Evolutionary conservation across 2,113 vertebrate genomes (phyloP).

Genomic region (Pseudopodoces humilis): DNA sequence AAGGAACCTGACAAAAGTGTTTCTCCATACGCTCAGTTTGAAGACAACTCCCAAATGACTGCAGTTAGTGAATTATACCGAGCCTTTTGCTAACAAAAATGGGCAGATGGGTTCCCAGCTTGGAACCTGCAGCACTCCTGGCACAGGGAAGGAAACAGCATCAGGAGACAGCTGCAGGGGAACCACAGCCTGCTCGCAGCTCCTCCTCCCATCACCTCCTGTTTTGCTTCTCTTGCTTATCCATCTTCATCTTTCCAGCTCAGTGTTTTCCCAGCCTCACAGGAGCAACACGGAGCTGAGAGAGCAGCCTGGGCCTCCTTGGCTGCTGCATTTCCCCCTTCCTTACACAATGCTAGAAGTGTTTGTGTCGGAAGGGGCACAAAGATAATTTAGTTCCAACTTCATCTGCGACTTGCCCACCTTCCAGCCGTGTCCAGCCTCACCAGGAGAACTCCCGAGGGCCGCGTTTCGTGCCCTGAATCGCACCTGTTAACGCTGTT

Average conservation of each 20-base stretch:
- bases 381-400: not conserved
- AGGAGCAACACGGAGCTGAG: not conserved
- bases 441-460: not conserved
- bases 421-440: not conserved
- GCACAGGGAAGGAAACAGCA: not conserved
- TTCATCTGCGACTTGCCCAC: fast-evolving
- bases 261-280: not conserved
- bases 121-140: not conserved
- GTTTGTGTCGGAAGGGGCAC: not conserved
- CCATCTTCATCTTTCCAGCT: not conserved
- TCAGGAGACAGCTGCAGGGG: not conserved
- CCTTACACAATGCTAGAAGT: fast-evolving
- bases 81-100: not conserved
- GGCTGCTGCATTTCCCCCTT: not conserved
- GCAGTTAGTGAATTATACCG: not conserved
- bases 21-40: not conserved
- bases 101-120: not conserved
- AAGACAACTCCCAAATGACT: not conserved
- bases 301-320: not conserved
- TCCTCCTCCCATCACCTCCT: not conserved
- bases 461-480: fast-evolving
- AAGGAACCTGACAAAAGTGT: not conserved
- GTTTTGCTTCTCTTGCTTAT: not conserved
- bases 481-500: fast-evolving
- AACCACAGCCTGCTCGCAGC: not conserved